Evolutionary conservation across 2,888 invertebrate genomes (phyloP), one percentile per base, ranked within the genome.

Genomic region (Agrochola macilenta): DNA sequence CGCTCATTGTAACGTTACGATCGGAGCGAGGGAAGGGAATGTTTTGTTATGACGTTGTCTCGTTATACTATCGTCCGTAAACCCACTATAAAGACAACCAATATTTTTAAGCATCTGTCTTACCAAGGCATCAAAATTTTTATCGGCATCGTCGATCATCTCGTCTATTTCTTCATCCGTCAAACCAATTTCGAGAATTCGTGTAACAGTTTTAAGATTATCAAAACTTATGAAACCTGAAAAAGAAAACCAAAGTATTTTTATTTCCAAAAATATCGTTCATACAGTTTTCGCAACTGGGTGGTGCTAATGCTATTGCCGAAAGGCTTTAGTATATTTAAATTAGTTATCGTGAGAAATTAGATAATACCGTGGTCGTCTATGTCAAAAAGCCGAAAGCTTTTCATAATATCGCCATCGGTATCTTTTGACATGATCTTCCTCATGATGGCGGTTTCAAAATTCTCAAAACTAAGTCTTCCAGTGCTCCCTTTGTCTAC

Each of bases 111-210:
- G 14, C 14, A 49, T 5, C 5, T 30, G 1, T 35, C 94, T 90
- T 90, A 97, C 97, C 83, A 89, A 87, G 26, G 95, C 94, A 87
- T 96, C 96, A 57, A 92, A 94, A 82, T 96, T 95, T 83, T 94
- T 95, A 83, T 97, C 97, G 17, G 96, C 96, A 69, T 96, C 96
- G 71, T 96, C 95, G 7, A 97, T 92, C 96, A 97, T 96, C 87
- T 97, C 97, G 57, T 95, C 94, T 54, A 97, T 95, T 90, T 97
- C 96, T 89, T 97, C 96, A 84, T 97, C 97, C 12, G 95, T 94
- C 35, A 96, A 87, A 83, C 91, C 81, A 7, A 90, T 90, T 0
- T 93, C 95, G 5, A 97, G 90, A 20, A 95, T 92, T 61, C 93
- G 84, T 0, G 94, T 92, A 0, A 96, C 96, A 20, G 88, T 80